A percentile compares a stretch with the other conserved stretches of the same genome.
Conservation (phyloP, 2,888 invertebrate species). For the Prenolepis imparis region DNA sequence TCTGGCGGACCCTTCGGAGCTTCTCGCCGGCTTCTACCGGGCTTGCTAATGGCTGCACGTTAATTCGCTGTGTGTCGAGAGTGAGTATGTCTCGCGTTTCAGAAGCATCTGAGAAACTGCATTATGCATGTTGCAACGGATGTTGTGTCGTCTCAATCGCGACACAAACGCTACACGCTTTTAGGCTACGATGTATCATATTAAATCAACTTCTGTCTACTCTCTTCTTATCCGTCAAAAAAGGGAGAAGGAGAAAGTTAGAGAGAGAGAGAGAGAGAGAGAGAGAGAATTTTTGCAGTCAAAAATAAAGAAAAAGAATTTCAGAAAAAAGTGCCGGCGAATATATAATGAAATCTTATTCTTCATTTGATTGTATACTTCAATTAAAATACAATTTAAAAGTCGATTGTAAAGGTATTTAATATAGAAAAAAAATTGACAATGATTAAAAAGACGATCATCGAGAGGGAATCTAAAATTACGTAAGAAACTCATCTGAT, state of each 20-base stretch:
- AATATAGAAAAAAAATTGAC: not conserved
- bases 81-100: constrained; percentile 67
- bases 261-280: not conserved
- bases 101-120: not conserved
- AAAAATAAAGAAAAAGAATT: not conserved
- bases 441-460: not conserved
- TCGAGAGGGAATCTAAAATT: not conserved
- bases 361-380: not conserved
- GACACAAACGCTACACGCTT: not conserved
- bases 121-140: constrained; percentile 21
- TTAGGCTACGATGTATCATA: not conserved
- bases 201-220: not conserved
- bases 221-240: not conserved
- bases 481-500: not conserved
- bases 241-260: not conserved
- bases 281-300: not conserved
- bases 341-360: not conserved
- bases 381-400: not conserved
- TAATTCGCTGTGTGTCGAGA: constrained; percentile 22
- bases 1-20: not conserved
- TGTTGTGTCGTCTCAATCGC: not conserved
- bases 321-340: not conserved
- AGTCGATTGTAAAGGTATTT: not conserved
- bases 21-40: not conserved
- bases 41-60: constrained; percentile 40